Evolutionary conservation across 2,888 invertebrate species (phyloP).

Genomic region (Leptinotarsa juncta): DNA sequence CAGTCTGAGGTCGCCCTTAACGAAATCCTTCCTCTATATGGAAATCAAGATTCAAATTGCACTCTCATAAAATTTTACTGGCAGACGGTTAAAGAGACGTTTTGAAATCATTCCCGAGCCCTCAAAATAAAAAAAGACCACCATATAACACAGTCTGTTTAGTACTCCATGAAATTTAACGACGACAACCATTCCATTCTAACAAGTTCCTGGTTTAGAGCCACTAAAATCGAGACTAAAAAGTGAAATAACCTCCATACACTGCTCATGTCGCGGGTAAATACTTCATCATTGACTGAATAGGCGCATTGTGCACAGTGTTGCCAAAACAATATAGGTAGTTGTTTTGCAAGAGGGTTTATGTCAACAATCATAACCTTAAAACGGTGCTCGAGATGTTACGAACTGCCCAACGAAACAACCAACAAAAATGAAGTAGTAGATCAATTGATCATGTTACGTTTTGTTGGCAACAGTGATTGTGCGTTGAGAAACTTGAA

Average conservation of each 20-base stretch:
- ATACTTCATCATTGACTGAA: slow-evolving; percentile 19
- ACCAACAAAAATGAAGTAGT: no score
- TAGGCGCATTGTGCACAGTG: background rate
- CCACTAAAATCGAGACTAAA: slow-evolving; percentile 56
- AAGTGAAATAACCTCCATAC: slow-evolving; percentile 53
- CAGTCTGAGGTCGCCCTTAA: slow-evolving; percentile 11
- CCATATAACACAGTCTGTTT: slow-evolving; percentile 61
- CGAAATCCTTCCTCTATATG: slow-evolving; percentile 16
- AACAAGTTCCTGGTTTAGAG: slow-evolving; percentile 62
- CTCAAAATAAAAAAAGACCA: slow-evolving; percentile 50
- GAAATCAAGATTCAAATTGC: slow-evolving; percentile 44
- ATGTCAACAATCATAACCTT: background rate
- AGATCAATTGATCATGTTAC: no score
- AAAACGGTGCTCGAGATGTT: no score
- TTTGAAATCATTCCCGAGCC: slow-evolving; percentile 55
- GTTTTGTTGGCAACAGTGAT: no score
- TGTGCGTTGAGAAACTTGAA: background rate
- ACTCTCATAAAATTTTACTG: slow-evolving; percentile 52
- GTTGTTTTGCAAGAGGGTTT: background rate
- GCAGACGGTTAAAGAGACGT: slow-evolving; percentile 56
- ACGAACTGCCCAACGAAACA: no score
- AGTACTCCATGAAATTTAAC: slow-evolving; percentile 64
- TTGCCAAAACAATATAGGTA: background rate
- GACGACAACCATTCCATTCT: slow-evolving; percentile 61
- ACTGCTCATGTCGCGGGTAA: slow-evolving; percentile 23